Conservation (phyloP, 2,797 vertebrate genomes). For the Nyctalus aviator region DNA sequence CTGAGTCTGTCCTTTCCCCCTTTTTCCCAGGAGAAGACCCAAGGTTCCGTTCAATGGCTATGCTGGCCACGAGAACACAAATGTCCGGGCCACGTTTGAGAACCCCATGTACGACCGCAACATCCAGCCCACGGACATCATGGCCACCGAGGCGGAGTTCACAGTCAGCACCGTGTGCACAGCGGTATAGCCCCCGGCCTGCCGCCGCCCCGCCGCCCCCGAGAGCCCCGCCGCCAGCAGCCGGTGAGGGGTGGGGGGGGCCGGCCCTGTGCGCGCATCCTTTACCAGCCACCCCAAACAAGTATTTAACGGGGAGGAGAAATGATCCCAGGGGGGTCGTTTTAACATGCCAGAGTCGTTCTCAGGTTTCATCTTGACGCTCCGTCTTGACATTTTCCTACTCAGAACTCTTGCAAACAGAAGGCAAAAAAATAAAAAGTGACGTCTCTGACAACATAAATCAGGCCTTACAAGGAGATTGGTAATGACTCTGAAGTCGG, state of each 20-base stretch:
- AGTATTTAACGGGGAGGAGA: neutral
- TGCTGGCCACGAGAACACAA: slow-evolving; percentile 97
- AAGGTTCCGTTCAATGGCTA: slow-evolving; percentile 99
- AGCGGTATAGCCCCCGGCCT: slow-evolving; percentile 94
- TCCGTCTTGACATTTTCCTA: neutral
- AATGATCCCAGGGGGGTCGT: neutral
- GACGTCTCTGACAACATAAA: neutral
- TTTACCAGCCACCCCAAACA: neutral
- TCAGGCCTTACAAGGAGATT: neutral
- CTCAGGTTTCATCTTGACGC: neutral
- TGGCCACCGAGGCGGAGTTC: slow-evolving; percentile 96
- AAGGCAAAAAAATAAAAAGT: neutral
- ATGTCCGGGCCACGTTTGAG: slow-evolving; percentile 96
- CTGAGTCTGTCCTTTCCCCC: neutral
- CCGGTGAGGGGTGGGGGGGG: slow-evolving; percentile 63
- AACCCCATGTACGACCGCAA: slow-evolving; percentile 99
- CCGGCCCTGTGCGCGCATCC: neutral
- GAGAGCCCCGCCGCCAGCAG: slow-evolving; percentile 78
- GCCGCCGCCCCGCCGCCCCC: slow-evolving; percentile 56
- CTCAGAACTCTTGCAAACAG: neutral
- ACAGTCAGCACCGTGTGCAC: slow-evolving; percentile 99
- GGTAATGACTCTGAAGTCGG: neutral
- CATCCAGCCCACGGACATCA: slow-evolving; percentile 97
- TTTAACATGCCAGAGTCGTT: neutral
- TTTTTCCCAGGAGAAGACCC: slow-evolving; percentile 94